Conservation (phyloP, 2,113 vertebrate species). For the Chunga burmeisteri region DNA sequence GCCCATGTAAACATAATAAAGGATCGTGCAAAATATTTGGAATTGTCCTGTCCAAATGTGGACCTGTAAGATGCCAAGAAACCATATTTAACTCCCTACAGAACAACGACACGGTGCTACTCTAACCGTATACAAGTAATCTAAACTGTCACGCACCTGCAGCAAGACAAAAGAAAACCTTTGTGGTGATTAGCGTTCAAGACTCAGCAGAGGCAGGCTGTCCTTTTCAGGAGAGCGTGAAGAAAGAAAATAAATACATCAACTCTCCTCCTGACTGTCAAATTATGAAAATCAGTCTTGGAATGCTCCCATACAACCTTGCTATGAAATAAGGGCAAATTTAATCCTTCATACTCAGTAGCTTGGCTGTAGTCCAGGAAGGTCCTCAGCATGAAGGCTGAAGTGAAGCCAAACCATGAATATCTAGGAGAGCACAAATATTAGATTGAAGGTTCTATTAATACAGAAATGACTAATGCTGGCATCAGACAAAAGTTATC, state of each 20-base stretch:
- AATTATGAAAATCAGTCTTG: conserved; percentile 64
- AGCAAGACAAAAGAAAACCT: conserved; percentile 8
- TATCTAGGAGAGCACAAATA: conserved; percentile 37
- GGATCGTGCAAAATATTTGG: background rate
- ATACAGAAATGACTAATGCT: background rate
- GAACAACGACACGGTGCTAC: background rate
- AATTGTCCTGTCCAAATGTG: background rate
- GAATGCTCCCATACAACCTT: conserved; percentile 53
- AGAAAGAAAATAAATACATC: conserved; percentile 60
- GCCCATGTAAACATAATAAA: background rate
- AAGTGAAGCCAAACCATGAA: conserved; percentile 27
- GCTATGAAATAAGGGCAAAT: conserved; percentile 53
- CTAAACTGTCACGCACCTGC: conserved; percentile 4
- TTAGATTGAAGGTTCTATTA: conserved; percentile 22
- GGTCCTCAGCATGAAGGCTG: conserved; percentile 44
- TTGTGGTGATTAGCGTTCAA: background rate
- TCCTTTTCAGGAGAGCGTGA: background rate
- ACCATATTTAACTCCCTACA: background rate
- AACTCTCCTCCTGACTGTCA: conserved; percentile 37
- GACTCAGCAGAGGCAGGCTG: conserved; percentile 16
- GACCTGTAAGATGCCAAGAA: background rate
- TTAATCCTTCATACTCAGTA: conserved; percentile 52
- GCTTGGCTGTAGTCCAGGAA: conserved; percentile 58
- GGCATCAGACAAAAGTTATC: background rate
- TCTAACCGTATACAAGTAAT: background rate